These are phyloP conservation scores for Mamestra brassicae DNA, from an alignment of 2,888 invertebrate genomes.

Conservation along the genomic window DNA sequence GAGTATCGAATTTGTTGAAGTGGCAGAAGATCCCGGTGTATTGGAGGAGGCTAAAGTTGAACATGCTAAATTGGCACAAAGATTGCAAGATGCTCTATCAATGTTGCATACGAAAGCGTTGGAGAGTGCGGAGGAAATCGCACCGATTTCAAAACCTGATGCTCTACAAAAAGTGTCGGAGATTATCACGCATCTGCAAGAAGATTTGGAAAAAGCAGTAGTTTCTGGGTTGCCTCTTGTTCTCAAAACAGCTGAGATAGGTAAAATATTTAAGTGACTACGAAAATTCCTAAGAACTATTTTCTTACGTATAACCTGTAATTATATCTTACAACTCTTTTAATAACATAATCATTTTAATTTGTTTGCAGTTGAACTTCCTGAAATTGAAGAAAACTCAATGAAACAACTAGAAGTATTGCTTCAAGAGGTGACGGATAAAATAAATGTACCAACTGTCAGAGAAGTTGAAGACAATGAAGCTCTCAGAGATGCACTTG, in stretches of 20 bases:
- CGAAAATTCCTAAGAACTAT: not conserved
- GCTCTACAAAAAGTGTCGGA: constrained; percentile 70
- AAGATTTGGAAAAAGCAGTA: constrained; percentile 69
- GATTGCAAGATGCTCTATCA: constrained; percentile 68
- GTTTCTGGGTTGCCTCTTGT: constrained; percentile 53
- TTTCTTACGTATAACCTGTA: not conserved
- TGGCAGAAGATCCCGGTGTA: constrained; percentile 38
- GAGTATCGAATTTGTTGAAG: constrained; percentile 53
- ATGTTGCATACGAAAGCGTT: constrained; percentile 69
- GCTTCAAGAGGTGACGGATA: constrained; percentile 79
- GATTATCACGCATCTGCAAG: constrained; percentile 73
- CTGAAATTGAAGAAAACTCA: constrained; percentile 69
- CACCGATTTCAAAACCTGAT: constrained; percentile 58
- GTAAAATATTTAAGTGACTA: constrained; percentile 33
- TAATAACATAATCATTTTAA: not conserved
- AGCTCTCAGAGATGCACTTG: constrained; percentile 79
- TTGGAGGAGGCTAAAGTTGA: constrained; percentile 43
- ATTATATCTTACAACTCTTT: not conserved
- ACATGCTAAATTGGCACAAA: constrained; percentile 66
- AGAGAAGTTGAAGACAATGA: constrained; percentile 75
- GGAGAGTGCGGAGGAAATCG: constrained; percentile 67
- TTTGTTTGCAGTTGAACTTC: constrained; percentile 64
- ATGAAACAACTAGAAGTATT: constrained; percentile 77
- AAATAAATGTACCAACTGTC: constrained; percentile 71
- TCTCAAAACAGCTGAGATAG: constrained; percentile 40